These are phyloP conservation scores for Neoscelio sp. DNA, from an alignment of 2,888 invertebrate species.

Conservation along the genomic window DNA sequence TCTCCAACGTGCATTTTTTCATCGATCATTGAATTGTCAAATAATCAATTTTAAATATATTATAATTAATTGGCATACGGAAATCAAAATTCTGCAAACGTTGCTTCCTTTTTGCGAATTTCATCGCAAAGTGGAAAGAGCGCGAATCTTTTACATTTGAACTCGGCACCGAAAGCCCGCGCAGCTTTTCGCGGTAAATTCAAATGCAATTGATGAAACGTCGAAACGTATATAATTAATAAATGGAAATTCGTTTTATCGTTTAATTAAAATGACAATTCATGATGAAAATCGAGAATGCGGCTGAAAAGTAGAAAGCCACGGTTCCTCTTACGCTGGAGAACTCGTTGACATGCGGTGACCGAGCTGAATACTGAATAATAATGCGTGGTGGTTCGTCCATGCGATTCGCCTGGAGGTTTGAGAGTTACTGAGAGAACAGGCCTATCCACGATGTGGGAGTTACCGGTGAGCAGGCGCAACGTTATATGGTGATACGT, in stretches of 20 bases:
- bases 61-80: too few species aligned
- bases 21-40: too few species aligned
- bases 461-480: constrained; percentile 71
- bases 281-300: not conserved
- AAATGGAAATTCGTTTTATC: not conserved
- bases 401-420: constrained; percentile 80
- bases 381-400: constrained; percentile 59
- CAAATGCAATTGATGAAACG: not conserved
- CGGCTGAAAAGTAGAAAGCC: constrained; percentile 4
- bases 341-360: constrained; percentile 57
- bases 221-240: not conserved
- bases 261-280: constrained; percentile 11
- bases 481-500: constrained; percentile 69
- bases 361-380: constrained; percentile 61
- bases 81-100: too few species aligned
- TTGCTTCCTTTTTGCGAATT: too few species aligned
- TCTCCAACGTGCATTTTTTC: constrained; percentile 13
- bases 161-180: too few species aligned
- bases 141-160: too few species aligned
- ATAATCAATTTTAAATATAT: too few species aligned
- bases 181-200: constrained; percentile 22
- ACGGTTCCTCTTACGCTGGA: constrained; percentile 44
- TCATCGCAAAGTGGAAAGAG: too few species aligned
- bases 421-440: constrained; percentile 80
- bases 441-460: constrained; percentile 71